A percentile compares a stretch with the other conserved stretches of the same genome.
phyloP scores from a whole-genome alignment of 2,888 invertebrate species.

The Anthrax anthrax region DNA sequence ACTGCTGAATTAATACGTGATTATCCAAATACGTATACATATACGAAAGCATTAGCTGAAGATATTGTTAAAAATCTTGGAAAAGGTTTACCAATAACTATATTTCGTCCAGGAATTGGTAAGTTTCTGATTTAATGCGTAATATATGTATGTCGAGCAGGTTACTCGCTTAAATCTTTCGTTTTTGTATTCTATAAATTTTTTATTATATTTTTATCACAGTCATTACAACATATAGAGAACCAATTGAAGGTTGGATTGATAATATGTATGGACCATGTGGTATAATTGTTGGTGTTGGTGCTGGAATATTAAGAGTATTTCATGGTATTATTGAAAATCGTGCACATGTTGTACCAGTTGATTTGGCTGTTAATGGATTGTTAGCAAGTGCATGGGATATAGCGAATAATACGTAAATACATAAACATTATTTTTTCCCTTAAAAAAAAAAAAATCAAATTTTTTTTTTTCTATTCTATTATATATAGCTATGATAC shows the following conservation, averaged over 20 bases:
- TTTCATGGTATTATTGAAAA: slow-evolving; percentile 22
- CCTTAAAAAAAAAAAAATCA: background rate
- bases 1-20: slow-evolving; percentile 19
- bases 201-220: no score
- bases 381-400: slow-evolving; percentile 34
- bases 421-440: background rate
- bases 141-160: no score
- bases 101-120: slow-evolving; percentile 58
- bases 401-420: slow-evolving; percentile 31
- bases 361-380: slow-evolving; percentile 35
- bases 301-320: slow-evolving; percentile 43
- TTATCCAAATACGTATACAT: slow-evolving; percentile 56
- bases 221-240: slow-evolving; percentile 38
- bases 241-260: slow-evolving; percentile 49
- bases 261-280: slow-evolving; percentile 51
- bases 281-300: slow-evolving; percentile 35
- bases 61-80: slow-evolving; percentile 41
- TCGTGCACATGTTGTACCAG: slow-evolving; percentile 34
- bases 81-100: slow-evolving; percentile 44
- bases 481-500: slow-evolving; percentile 19
- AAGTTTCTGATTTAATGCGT: slow-evolving; percentile 14
- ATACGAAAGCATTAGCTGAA: slow-evolving; percentile 57
- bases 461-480: background rate
- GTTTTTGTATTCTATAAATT: background rate
- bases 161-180: background rate